Conservation (phyloP, 2,888 invertebrate species). For the Eupithecia inturbata region DNA sequence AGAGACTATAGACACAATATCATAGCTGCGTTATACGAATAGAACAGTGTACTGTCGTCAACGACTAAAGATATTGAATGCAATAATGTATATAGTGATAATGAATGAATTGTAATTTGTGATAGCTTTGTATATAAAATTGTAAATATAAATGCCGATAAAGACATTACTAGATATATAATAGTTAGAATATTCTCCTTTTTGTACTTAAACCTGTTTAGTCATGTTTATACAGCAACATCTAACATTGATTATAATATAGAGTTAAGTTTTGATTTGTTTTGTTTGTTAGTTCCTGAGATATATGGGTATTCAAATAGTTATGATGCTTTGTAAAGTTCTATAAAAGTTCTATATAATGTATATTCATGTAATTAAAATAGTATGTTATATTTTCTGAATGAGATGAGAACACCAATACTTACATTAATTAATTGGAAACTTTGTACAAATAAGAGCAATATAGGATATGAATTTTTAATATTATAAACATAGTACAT, state of each 20-base stretch:
- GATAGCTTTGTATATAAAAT: slow-evolving; percentile 82
- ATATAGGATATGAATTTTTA: slow-evolving; percentile 78
- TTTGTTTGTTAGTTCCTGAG: slow-evolving; percentile 71
- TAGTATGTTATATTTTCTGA: slow-evolving; percentile 77
- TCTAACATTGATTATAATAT: slow-evolving; percentile 53
- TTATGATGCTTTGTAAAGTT: slow-evolving; percentile 67
- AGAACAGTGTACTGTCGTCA: slow-evolving; percentile 63
- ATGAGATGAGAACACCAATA: slow-evolving; percentile 81
- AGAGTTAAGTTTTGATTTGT: slow-evolving; percentile 59
- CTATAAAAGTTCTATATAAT: slow-evolving; percentile 61
- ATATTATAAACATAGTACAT: slow-evolving; percentile 51
- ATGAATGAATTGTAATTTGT: slow-evolving; percentile 80
- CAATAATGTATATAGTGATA: slow-evolving; percentile 84
- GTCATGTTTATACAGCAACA: slow-evolving; percentile 60
- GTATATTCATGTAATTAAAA: slow-evolving; percentile 69
- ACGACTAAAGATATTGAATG: slow-evolving; percentile 69
- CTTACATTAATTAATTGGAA: slow-evolving; percentile 63
- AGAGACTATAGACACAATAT: slow-evolving; percentile 72
- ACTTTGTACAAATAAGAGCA: slow-evolving; percentile 84
- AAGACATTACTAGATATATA: slow-evolving; percentile 64
- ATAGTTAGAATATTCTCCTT: slow-evolving; percentile 62
- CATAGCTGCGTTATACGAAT: slow-evolving; percentile 67
- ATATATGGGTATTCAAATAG: slow-evolving; percentile 66
- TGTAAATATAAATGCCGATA: slow-evolving; percentile 78
- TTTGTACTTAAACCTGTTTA: slow-evolving; percentile 78